These are phyloP conservation scores for Apodemia hepburni DNA, from an alignment of 2,888 invertebrate genomes.

Conservation along the genomic window DNA sequence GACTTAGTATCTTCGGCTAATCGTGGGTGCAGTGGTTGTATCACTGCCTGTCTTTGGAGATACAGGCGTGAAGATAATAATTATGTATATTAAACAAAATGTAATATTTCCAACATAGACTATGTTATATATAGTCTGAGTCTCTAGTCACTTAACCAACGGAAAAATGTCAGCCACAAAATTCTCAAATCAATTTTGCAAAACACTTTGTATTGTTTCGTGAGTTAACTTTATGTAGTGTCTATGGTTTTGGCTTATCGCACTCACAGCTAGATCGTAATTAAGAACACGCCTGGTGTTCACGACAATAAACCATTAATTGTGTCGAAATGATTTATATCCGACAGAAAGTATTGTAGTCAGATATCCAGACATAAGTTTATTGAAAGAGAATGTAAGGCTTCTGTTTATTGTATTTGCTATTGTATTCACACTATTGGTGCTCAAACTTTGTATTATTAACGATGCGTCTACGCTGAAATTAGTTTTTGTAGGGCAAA, in stretches of 20 bases:
- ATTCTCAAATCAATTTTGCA: not conserved
- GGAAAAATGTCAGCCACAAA: too few relatives aligned
- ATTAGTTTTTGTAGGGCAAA: too few relatives aligned
- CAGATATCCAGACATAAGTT: conserved; percentile 10
- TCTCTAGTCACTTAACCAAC: too few relatives aligned
- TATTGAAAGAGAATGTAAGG: conserved; percentile 7
- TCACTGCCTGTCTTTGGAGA: too few relatives aligned
- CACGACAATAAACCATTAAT: conserved; percentile 60
- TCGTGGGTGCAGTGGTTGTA: too few relatives aligned
- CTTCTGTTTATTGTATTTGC: conserved; percentile 10
- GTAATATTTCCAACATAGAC: too few relatives aligned
- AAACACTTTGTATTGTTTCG: conserved; percentile 2
- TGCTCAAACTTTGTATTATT: not conserved
- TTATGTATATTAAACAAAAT: too few relatives aligned
- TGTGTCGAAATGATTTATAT: conserved; percentile 60
- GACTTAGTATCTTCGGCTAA: too few relatives aligned
- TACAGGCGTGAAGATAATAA: too few relatives aligned
- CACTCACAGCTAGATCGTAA: conserved; percentile 47
- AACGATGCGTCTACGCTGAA: not conserved
- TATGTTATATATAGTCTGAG: too few relatives aligned
- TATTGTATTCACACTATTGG: not conserved
- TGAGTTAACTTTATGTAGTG: conserved; percentile 9
- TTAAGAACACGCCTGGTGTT: conserved; percentile 49
- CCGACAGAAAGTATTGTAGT: conserved; percentile 21
- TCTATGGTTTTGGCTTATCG: conserved; percentile 35